phyloP scores from a whole-genome alignment of 2,113 vertebrate genomes.

The Entosphenus tridentatus region DNA sequence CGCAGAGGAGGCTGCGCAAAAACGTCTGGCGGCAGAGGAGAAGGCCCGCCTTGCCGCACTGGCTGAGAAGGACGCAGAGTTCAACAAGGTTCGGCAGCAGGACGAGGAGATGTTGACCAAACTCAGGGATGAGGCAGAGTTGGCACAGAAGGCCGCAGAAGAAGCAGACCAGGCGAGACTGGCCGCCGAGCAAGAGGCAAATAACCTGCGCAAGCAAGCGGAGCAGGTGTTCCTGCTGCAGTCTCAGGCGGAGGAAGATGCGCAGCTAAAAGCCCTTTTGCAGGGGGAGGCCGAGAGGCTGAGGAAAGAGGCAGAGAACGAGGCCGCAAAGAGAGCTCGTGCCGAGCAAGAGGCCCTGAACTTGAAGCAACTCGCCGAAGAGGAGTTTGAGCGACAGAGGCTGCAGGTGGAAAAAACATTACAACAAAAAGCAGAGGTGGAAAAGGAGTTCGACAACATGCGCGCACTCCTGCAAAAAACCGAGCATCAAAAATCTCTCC shows the following conservation, averaged over 20 bases:
- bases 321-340: slow-evolving; percentile 45
- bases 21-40: slow-evolving; percentile 44
- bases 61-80: slow-evolving; percentile 58
- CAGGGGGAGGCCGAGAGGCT: slow-evolving; percentile 53
- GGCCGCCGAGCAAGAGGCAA: slow-evolving; percentile 49
- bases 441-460: neutral
- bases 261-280: slow-evolving; percentile 29
- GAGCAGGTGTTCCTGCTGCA: slow-evolving; percentile 62
- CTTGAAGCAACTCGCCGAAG: slow-evolving; percentile 17
- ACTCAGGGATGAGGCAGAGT: slow-evolving; percentile 46
- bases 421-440: neutral
- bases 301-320: slow-evolving; percentile 73
- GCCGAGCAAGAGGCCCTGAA: slow-evolving; percentile 49
- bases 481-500: neutral
- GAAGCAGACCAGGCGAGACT: slow-evolving; percentile 47
- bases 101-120: slow-evolving; percentile 31
- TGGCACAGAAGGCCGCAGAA: slow-evolving; percentile 40
- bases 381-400: neutral
- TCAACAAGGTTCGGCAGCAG: slow-evolving; percentile 31
- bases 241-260: slow-evolving; percentile 44
- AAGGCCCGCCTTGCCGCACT: slow-evolving; percentile 50
- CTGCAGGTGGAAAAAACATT: neutral
- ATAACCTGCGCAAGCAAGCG: slow-evolving; percentile 42
- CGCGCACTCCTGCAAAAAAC: neutral
- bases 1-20: slow-evolving; percentile 53